phyloP scores from a whole-genome alignment of 2,113 vertebrate species.

The Pachypanchax playfairii region DNA sequence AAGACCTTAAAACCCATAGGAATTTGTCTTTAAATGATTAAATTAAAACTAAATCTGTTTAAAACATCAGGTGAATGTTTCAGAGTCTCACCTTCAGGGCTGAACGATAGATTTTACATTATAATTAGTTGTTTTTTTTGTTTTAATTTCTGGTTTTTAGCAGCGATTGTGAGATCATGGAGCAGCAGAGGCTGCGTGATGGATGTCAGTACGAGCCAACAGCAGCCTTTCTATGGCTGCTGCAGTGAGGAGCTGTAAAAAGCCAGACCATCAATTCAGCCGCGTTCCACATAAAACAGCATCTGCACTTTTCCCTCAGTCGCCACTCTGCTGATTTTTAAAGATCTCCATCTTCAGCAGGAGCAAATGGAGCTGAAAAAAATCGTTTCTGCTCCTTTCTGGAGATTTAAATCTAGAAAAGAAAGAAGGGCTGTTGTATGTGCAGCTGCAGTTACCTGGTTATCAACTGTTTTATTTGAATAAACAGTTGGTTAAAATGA shows the following conservation, averaged over 20 bases:
- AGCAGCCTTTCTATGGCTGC: constrained; percentile 16
- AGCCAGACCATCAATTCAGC: constrained; percentile 5
- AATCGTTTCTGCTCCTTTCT: too few relatives aligned
- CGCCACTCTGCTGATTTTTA: constrained; percentile 7
- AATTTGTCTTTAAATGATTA: too few relatives aligned
- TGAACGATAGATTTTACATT: constrained; percentile 35
- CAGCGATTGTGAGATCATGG: constrained; percentile 34
- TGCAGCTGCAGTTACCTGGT: too few relatives aligned
- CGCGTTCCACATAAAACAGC: not conserved
- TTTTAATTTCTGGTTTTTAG: constrained; percentile 24
- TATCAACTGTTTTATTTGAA: too few relatives aligned
- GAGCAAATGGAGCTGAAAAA: too few relatives aligned
- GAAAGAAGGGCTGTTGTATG: too few relatives aligned
- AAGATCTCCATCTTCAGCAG: constrained; percentile 8
- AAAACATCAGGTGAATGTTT: constrained; percentile 24
- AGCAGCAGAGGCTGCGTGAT: constrained; percentile 11
- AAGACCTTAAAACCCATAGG: not conserved
- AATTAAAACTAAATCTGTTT: not conserved
- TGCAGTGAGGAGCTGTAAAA: constrained; percentile 5
- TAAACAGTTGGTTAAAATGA: too few relatives aligned
- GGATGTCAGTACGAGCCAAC: constrained; percentile 18
- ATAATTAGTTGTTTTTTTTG: constrained; percentile 25
- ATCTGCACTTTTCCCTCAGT: not conserved
- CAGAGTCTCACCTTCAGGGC: constrained; percentile 18
- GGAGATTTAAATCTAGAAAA: too few relatives aligned